Evolutionary conservation across 2,797 vertebrate species (phyloP), one percentile per base, ranked within the genome.

Genomic region (Streptopelia turtur): DNA sequence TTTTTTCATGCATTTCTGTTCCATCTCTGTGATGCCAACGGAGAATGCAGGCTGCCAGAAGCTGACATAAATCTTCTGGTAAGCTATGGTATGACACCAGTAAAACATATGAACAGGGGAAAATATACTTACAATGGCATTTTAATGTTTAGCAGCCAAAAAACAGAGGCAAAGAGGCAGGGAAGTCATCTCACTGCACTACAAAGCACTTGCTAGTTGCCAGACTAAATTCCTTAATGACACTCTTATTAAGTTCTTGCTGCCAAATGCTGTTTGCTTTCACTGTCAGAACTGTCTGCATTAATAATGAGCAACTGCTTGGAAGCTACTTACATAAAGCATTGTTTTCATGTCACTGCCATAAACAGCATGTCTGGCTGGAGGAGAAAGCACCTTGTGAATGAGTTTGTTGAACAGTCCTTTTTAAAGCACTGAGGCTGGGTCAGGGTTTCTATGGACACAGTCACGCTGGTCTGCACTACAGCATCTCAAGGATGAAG

Each of bases 231-330:
- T 91, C 83, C 47, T 79, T 91, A 90, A 90, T 65, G 77, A 71
- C 59, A 82, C 63, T 47, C 37, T 77, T 83, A 88, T 45, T 93
- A 92, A 89, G 80, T 69, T 90, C 27, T 79, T 93, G 31, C 55
- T 95, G 92, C 66, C 90, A 96, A 95, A 84, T 41, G 37, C 7
- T 90, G 74, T 84, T 96, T 89, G 75, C 56, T 96, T 93, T 87
- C 82, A 59, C 63, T 92, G 80, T 93, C 95, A 94, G 80, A 94
- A 84, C n/a, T 84, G 78, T 89, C 86, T 70, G n/a, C 92, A 89
- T 93, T 91, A 84, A 90, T 94, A 95, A 95, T 65, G 49, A 94
- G 41, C 76, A 81, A 93, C 41, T 79, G 55, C 37, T 78, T 66
- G 56, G 59, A 92, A 93, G 66, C 18, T 76, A 45, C 77, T 87